Evolutionary conservation across 2,113 vertebrate species (phyloP), one percentile per base, ranked within the genome.

Genomic region (Rhabdornis inornatus): DNA sequence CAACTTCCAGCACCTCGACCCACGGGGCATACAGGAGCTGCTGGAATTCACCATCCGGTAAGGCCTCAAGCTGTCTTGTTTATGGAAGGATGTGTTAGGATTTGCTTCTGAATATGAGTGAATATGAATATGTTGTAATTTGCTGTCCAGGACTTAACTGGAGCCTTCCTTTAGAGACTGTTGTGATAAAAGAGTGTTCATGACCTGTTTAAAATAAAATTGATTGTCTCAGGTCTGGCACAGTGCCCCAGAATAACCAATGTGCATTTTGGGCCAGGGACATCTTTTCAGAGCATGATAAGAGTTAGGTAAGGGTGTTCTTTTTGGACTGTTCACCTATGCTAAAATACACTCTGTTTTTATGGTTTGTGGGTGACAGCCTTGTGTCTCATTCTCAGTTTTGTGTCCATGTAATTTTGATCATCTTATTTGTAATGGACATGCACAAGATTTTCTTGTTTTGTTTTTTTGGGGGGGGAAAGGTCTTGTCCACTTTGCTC

Each of bases 31-130:
- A 23, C 99, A 99, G 96, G 99, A 99, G 85, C 98, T 99, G 82
- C 98, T 99, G 21, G 98, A 99, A 88, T 98, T 99, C 80, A 99
- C 99, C 69, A 99, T 99, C 88, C 98, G 99, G 99, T 99, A 53
- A 83, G 94, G 28, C 30, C 23, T 35, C 12, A 2, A 16, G 24
- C 56, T 37, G 31, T 3, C 17, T 6, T 22, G 2, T 25, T 22
- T 3, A 0, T 8, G 40, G 30, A 37, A 37, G 19, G 22, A 8
- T n/a, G 1, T 17, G 8, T 31, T 52, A 4, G 42, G 8, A 14
- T 76, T 14, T 91, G 44, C 47, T 94, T 71, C 44, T 45, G 44
- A 50, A 3, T 74, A 6, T 37, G 14, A 8, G 20, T 45, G 15
- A 52, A 28, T 27, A 52, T 42, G 10, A 17, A 52, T 52, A 17